Evolutionary conservation across 2,797 vertebrate species (phyloP).

Genomic region (Ctenopoma multispine): DNA sequence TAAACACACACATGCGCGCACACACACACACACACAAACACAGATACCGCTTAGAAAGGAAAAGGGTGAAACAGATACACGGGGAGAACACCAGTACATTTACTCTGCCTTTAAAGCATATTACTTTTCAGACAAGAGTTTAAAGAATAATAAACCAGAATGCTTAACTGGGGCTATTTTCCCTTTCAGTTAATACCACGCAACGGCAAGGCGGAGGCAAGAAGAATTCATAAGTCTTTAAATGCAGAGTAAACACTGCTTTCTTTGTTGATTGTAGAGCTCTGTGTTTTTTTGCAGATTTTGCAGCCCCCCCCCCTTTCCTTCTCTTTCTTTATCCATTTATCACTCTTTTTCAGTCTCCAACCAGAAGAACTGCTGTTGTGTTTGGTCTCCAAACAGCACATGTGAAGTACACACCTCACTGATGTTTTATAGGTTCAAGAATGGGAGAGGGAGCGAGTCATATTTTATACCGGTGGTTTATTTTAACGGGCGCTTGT

Average conservation of each 20-base stretch:
- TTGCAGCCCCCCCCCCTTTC: constrained; percentile 58
- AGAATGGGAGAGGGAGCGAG: constrained; percentile 68
- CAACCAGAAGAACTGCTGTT: constrained; percentile 49
- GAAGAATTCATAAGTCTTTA: constrained; percentile 85
- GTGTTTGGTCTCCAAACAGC: constrained; percentile 84
- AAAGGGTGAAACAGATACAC: constrained; percentile 59
- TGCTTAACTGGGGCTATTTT: constrained; percentile 82
- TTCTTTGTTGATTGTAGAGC: constrained; percentile 85
- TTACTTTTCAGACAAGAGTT: constrained; percentile 84
- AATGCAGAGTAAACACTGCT: constrained; percentile 86
- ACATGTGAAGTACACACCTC: constrained; percentile 92
- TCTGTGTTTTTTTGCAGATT: constrained; percentile 63
- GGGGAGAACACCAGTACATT: constrained; percentile 58
- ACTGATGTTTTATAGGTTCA: constrained; percentile 93
- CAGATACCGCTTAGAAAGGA: constrained; percentile 39
- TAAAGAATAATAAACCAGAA: constrained; percentile 86
- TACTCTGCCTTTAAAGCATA: constrained; percentile 80
- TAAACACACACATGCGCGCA: constrained; percentile 35
- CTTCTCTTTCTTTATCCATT: constrained; percentile 68
- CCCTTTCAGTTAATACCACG: constrained; percentile 77
- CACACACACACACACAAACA: constrained; percentile 24
- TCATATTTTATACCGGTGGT: constrained; percentile 91
- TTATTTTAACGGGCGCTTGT: constrained; percentile 97
- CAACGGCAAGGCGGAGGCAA: constrained; percentile 71
- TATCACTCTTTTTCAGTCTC: constrained; percentile 51